Base-by-base conservation (phyloP, 2,113 vertebrate genomes). In the Cyprinus carpio region DNA sequence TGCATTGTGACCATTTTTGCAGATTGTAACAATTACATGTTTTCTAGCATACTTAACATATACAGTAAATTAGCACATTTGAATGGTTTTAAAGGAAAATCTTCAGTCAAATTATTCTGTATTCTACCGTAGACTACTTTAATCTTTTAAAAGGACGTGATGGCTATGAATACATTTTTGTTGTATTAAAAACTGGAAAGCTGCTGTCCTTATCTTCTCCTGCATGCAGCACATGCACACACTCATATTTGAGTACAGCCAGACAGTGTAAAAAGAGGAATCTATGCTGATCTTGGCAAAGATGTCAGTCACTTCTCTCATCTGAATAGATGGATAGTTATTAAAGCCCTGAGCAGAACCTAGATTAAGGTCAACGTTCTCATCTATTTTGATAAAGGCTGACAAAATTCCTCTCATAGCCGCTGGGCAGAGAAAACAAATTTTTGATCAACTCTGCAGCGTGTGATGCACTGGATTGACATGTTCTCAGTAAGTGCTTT, bases 291-390 rank as follows among this genome's bases (percentile, higher is more conserved):
- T 58, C 83, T 54, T 31, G 51, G 20, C 20, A 78, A 58, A 78
- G 51, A 67, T 49, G 27, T 16, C 43, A 67, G 31, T 67, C 58
- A n/a, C n/a, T 75, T 25, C 40, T 49, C 60, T 65, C 13, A 51
- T 64, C 83, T 54, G 34, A 54, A 83, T 74, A 58, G 65, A 31
- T 64, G 67, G 29, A 83, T 58, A 31, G 20, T 12, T 74, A 64
- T 76, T 65, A 75, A 75, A 67, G 18, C 74, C 46, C 13, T 9
- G 54, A 84, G 56, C 7, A 13, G 49, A 72, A n/a, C 18, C 9
- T 65, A 56, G 29, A 76, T 77, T 65, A 67, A 65, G 40, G 72
- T 84, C 82, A 84, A 4, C 23, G 18, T 16, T 1, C 37, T 40
- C 3, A n/a, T 75, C 40, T 84, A 4, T 69, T 71, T 6, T 58